Evolutionary conservation across 2,797 vertebrate species (phyloP), one percentile per base, ranked within the genome.

Genomic region (Antrozous pallidus): DNA sequence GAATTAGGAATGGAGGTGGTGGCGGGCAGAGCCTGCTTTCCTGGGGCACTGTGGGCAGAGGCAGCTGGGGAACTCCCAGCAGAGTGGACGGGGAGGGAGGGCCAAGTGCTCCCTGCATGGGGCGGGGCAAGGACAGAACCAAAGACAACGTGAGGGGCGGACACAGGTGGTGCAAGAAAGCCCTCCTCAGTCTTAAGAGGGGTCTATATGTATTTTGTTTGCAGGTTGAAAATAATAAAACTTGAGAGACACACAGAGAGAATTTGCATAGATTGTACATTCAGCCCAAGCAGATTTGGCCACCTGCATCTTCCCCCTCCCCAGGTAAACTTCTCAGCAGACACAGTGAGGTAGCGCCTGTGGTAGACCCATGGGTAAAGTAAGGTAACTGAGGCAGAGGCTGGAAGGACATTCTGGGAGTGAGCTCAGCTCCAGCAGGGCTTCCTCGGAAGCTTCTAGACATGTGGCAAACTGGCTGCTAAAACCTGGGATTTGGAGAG

Each of bases 221-320:
- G 97, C 98, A 98, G 98, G 98, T 95, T 98, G 91, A 98, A 78
- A 42, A 92, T 88, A 54, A 93, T 95, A 98, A 97, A 92, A 97
- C 95, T 97, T 98, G 73, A 88, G 40, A 85, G 24, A 33, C 10
- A 85, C 20, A 33, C 10, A 75, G 54, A 11, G 8, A 26, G 16
- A 96, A 93, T 97, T 98, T 98, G 98, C 98, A 98, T 98, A 98
- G 98, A 98, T 98, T 97, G 96, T 98, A 98, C 98, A 98, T 98
- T 98, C 98, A 98, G 97, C 97, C 98, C 96, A 96, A 98, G 98
- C 97, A 97, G 96, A 96, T 75, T 96, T 94, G 88, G 95, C 97
- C 98, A 96, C 92, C 96, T 95, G 22, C 82, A 45, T 28, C 26
- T 81, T n/a, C n/a, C 96, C 94, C 86, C 94, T 94, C 96, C 47